Percentiles rank a stretch among this genome's conserved stretches.
Conservation (phyloP, 1,140 invertebrate species). For the Lepidurus apus region DNA sequence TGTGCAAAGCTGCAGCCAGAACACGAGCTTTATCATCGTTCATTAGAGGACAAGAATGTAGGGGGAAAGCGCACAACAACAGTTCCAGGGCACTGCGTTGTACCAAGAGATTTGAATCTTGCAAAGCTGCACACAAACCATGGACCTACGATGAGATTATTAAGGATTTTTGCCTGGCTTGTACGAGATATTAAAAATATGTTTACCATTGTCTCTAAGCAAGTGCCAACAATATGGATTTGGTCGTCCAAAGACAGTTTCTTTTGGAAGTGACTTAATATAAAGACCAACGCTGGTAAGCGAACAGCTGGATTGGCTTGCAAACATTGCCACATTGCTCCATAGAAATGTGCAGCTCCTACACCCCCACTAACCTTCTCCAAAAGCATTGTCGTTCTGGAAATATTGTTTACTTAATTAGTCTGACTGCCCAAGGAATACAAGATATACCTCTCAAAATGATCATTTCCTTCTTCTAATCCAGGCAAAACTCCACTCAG, state of each 20-base stretch:
- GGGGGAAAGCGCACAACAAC: slow-evolving; percentile 74
- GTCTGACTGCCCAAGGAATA: neutral
- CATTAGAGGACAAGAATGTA: slow-evolving; percentile 71
- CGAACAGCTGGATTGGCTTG: slow-evolving; percentile 75
- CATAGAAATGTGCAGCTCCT: slow-evolving; percentile 73
- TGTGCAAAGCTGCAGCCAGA: slow-evolving; percentile 71
- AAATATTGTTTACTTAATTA: slow-evolving; percentile 36
- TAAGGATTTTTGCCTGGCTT: too few species aligned
- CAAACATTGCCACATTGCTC: slow-evolving; percentile 82
- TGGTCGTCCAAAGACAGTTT: slow-evolving; percentile 78
- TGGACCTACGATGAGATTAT: slow-evolving; percentile 48
- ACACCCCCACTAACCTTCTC: slow-evolving; percentile 77
- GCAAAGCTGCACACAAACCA: slow-evolving; percentile 65
- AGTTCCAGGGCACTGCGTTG: slow-evolving; percentile 83
- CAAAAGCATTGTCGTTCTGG: slow-evolving; percentile 65
- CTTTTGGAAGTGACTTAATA: slow-evolving; percentile 76
- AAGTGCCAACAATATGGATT: slow-evolving; percentile 75
- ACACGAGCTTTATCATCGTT: slow-evolving; percentile 68
- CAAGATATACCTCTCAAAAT: slow-evolving; percentile 64
- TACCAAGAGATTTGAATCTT: slow-evolving; percentile 75
- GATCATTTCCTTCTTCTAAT: slow-evolving; percentile 85
- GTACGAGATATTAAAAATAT: slow-evolving; percentile 23
- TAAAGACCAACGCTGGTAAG: slow-evolving; percentile 74
- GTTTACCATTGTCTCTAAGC: slow-evolving; percentile 73
- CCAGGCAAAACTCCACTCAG: slow-evolving; percentile 76